Base-by-base conservation (phyloP, 2,797 vertebrate genomes). In the Cynopterus sphinx region DNA sequence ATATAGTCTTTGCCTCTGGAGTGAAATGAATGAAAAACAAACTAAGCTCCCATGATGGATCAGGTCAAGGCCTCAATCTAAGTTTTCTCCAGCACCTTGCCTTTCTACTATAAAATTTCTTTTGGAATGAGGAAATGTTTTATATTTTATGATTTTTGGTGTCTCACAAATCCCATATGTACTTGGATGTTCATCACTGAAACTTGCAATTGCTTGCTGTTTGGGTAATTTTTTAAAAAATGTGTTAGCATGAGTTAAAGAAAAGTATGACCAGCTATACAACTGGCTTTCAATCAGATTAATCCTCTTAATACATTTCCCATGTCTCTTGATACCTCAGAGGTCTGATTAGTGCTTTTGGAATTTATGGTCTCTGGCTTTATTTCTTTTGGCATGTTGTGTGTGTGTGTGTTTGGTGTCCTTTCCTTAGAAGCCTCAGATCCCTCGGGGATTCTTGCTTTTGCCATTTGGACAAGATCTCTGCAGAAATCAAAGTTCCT, bases 11-110 rank as follows among this genome's bases (percentile, higher is more conserved):
- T 53, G 26, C 83, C 63, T 96, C 57, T 96, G 24, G 33, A 93
- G 36, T 90, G 53, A 33, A 26, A 28, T 97, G 61, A 88, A 87
- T 95, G 39, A 95, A 97, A 98, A 98, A 95, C 83, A 36, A 83
- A 28, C 53, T 28, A 77, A 36, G 28, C 43, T 95, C 43, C 83
- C 8, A 28, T 57, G 61, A 82, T 94, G 39, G 28, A 71, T 78
- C 61, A 94, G 95, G 92, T 95, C 90, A 97, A 81, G 90, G 74
- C 33, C 84, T 96, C 86, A 46, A 55, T 57, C 90, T 94, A 8
- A 65, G 41, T 36, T 86, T 83, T 2, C 4, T 73, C 75, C 53
- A 67, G 85, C 67, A 96, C 10, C 4, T 92, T 94, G 3, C 4
- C 51, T 46, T 53, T 55, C 39, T 75, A 33, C 28, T 84, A 1